Conservation (phyloP, 92 coral and sea anemone genomes). For the Palythoa heliodiscus region DNA sequence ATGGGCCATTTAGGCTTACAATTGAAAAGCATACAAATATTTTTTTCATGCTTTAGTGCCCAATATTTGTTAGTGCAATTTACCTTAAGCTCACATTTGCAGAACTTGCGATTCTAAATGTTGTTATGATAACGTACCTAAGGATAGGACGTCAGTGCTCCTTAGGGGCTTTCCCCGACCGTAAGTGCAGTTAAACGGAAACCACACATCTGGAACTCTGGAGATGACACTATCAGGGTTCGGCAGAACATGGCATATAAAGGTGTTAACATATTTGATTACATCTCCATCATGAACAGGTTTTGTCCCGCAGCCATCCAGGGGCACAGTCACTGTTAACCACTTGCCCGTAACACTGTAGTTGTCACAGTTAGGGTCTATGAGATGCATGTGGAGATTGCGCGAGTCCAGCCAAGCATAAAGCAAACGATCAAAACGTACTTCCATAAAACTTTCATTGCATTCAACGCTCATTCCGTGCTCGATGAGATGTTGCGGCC, state of each 20-base stretch:
- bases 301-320: slow-evolving; percentile 66
- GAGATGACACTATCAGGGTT: slow-evolving; percentile 36
- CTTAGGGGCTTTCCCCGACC: slow-evolving; percentile 56
- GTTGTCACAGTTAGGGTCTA: slow-evolving; percentile 57
- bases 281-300: slow-evolving; percentile 28
- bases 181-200: slow-evolving; percentile 60
- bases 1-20: no score
- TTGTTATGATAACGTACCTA: slow-evolving; percentile 36
- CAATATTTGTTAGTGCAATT: no score
- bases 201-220: slow-evolving; percentile 60
- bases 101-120: not conserved
- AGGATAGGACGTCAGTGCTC: slow-evolving; percentile 10
- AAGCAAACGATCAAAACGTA: slow-evolving; percentile 51
- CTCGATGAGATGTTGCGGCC: slow-evolving; percentile 41
- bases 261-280: slow-evolving; percentile 39
- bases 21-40: no score
- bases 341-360: slow-evolving; percentile 53
- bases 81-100: no score
- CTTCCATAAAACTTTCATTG: slow-evolving; percentile 52
- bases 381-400: slow-evolving; percentile 59
- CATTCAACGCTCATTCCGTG: slow-evolving; percentile 62
- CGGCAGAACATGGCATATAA: slow-evolving; percentile 47
- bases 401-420: slow-evolving; percentile 71
- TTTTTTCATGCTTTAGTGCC: no score
- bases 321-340: slow-evolving; percentile 57